Conservation (phyloP, 2,888 invertebrate genomes). For the Zygaena filipendulae region DNA sequence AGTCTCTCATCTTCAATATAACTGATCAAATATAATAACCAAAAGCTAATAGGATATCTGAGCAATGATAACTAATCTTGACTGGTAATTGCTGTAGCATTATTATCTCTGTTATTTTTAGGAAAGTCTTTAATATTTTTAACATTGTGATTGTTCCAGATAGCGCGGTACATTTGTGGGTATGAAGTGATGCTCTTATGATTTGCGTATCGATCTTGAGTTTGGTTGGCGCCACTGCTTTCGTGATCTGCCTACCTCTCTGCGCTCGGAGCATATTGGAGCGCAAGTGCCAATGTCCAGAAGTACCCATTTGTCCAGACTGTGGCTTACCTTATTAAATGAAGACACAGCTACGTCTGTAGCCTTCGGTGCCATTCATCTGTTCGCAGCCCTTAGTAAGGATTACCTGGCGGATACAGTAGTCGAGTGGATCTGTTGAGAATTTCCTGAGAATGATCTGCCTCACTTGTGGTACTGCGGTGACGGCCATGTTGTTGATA, state of each 20-base stretch:
- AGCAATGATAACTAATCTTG: too few species aligned
- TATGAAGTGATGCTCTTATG: too few species aligned
- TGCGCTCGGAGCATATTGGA: conserved; percentile 13
- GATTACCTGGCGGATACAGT: neutral
- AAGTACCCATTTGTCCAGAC: conserved; percentile 24
- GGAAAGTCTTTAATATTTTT: too few species aligned
- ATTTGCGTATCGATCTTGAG: conserved; percentile 23
- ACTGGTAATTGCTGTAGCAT: too few species aligned
- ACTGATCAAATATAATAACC: too few species aligned
- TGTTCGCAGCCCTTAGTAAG: neutral
- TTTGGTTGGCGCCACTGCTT: conserved; percentile 17
- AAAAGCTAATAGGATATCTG: too few species aligned
- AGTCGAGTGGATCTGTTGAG: too few species aligned
- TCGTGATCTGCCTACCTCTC: conserved; percentile 19
- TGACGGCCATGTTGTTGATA: conserved; percentile 22
- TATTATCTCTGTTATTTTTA: too few species aligned
- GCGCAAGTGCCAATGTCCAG: conserved; percentile 23
- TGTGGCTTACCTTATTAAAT: conserved; percentile 25
- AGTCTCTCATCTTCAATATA: too few species aligned
- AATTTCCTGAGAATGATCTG: neutral
- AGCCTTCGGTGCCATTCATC: neutral
- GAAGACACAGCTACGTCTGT: too few species aligned
- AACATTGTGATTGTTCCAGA: too few species aligned
- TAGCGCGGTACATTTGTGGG: too few species aligned
- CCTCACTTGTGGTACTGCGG: neutral